Percentiles rank a stretch among this genome's conserved stretches.
Evolutionary conservation across 2,888 invertebrate genomes (phyloP).

Genomic region (Ophraella communa): DNA sequence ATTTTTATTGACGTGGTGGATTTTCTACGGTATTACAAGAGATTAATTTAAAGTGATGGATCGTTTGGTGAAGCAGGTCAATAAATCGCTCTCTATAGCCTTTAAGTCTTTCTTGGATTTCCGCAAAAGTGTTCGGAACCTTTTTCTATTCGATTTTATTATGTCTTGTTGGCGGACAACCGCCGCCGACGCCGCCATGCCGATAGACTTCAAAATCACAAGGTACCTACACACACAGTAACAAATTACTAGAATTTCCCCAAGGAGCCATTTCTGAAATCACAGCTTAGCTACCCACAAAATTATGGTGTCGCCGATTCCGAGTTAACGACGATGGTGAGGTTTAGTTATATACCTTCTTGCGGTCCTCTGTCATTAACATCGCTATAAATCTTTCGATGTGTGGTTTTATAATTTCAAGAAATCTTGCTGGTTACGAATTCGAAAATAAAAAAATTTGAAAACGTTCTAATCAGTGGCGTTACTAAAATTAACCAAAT

Average conservation of each 20-base stretch:
- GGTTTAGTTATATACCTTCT: constrained; percentile 21
- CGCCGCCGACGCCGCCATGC: constrained; percentile 60
- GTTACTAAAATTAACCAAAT: not conserved
- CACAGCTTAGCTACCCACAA: constrained; percentile 59
- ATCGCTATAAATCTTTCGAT: constrained; percentile 25
- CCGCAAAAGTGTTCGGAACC: constrained; percentile 46
- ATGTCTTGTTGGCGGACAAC: constrained; percentile 61
- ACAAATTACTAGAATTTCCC: constrained; percentile 58
- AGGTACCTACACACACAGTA: constrained; percentile 54
- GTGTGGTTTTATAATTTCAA: constrained; percentile 26
- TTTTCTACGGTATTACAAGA: no score
- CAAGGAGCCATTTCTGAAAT: constrained; percentile 59
- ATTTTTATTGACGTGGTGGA: no score
- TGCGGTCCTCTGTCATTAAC: constrained; percentile 21
- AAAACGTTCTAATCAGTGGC: constrained; percentile 6
- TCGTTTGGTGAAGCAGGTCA: not conserved
- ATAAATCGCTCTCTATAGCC: constrained; percentile 18
- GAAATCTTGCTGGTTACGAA: constrained; percentile 14
- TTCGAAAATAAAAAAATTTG: constrained; percentile 1
- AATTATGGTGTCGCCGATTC: constrained; percentile 57
- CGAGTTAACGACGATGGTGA: constrained; percentile 14
- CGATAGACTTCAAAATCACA: constrained; percentile 59
- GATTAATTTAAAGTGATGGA: not conserved
- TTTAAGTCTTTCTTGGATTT: constrained; percentile 22
- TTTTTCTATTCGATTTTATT: constrained; percentile 54